These are phyloP conservation scores for Phalanger gymnotis DNA, from an alignment of 2,797 vertebrate genomes.

Conservation along the genomic window DNA sequence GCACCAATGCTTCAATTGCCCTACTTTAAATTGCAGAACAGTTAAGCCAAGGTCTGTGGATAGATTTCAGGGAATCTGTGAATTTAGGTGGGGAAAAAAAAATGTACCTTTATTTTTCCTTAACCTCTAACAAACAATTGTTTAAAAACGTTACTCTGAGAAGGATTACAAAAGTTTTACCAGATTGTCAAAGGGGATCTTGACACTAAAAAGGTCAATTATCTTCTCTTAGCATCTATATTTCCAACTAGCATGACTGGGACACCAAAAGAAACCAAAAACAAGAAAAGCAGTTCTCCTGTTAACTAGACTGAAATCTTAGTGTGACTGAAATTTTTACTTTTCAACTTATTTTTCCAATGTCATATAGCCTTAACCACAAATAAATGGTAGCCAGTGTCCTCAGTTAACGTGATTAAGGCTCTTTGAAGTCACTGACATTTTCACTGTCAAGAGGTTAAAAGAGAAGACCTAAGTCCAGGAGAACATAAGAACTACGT, in stretches of 20 bases:
- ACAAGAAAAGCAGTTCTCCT: not conserved
- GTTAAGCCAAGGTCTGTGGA: not conserved
- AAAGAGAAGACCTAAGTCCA: not conserved
- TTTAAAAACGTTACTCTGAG: not conserved
- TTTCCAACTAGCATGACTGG: not conserved
- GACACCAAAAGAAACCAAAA: not conserved
- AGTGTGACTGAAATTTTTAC: not conserved
- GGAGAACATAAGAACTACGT: not conserved
- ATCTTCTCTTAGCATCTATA: not conserved
- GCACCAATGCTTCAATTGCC: too few relatives aligned
- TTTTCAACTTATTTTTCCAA: not conserved
- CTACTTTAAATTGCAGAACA: too few relatives aligned
- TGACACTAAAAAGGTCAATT: not conserved
- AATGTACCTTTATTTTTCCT: not conserved
- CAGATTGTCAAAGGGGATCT: not conserved
- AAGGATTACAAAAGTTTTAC: not conserved
- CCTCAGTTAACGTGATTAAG: not conserved
- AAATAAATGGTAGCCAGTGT: not conserved
- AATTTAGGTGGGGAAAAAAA: not conserved
- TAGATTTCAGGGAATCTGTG: not conserved
- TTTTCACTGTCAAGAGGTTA: not conserved
- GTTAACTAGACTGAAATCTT: not conserved
- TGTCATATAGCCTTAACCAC: not conserved
- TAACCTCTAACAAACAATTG: not conserved
- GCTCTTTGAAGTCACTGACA: not conserved